Conservation (phyloP, 1,140 invertebrate species). For the Marisa cornuarietis region DNA sequence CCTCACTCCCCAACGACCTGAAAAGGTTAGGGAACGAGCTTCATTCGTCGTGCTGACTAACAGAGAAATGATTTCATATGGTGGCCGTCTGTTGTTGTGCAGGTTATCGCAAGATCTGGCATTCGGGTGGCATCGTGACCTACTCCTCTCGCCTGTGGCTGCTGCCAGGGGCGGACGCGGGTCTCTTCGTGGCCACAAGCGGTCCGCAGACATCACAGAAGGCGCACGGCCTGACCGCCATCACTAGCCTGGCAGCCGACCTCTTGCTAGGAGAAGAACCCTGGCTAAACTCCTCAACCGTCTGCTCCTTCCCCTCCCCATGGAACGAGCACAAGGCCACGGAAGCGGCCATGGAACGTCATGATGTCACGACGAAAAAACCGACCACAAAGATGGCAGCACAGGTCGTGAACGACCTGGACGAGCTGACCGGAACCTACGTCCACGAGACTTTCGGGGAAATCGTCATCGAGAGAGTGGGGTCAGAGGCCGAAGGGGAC, state of each 20-base stretch:
- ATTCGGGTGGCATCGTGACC: slow-evolving; percentile 50
- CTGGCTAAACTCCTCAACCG: slow-evolving; percentile 36
- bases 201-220: slow-evolving; percentile 33
- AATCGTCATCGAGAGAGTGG: slow-evolving; percentile 25
- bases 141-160: slow-evolving; percentile 49
- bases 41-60: too few relatives aligned
- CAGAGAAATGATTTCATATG: too few relatives aligned
- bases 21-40: too few relatives aligned
- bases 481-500: neutral
- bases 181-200: slow-evolving; percentile 41
- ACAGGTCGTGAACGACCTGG: neutral
- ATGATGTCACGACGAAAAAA: neutral
- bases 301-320: slow-evolving; percentile 34
- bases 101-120: slow-evolving; percentile 48
- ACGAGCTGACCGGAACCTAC: slow-evolving; percentile 37
- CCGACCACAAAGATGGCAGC: neutral
- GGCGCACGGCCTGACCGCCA: slow-evolving; percentile 18
- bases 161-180: slow-evolving; percentile 41
- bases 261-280: slow-evolving; percentile 29
- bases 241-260: slow-evolving; percentile 35
- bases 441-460: slow-evolving; percentile 40
- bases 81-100: slow-evolving; percentile 9
- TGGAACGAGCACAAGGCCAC: slow-evolving; percentile 9
- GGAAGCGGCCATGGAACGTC: too few relatives aligned
- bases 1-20: too few relatives aligned